phyloP scores from a whole-genome alignment of 1,140 invertebrate genomes.

The Eumeta japonica region DNA sequence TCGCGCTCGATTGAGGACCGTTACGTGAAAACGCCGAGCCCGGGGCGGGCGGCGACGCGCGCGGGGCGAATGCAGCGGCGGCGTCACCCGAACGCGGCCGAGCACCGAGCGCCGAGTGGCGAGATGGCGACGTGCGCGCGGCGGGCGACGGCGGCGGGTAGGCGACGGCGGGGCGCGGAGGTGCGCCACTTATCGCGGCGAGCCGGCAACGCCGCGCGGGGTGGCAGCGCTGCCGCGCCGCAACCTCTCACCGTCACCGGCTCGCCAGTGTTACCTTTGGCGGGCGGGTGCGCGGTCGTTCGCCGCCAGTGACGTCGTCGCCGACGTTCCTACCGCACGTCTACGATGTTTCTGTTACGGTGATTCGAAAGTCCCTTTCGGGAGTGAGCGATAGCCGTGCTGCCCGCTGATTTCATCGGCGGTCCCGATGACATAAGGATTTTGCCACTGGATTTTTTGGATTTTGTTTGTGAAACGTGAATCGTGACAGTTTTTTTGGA shows the following conservation, averaged over 20 bases:
- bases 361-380: conserved; percentile 46
- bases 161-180: conserved; percentile 45
- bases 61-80: conserved; percentile 30
- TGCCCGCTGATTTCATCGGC: too few species aligned
- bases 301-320: conserved; percentile 47
- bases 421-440: too few species aligned
- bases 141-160: conserved; percentile 36
- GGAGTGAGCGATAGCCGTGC: conserved; percentile 45
- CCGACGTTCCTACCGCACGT: conserved; percentile 50
- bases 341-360: conserved; percentile 56
- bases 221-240: conserved; percentile 37
- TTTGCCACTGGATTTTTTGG: too few species aligned
- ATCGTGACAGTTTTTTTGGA: conserved; percentile 40
- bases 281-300: conserved; percentile 48
- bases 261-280: conserved; percentile 56
- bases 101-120: conserved; percentile 31
- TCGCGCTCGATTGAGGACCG: conserved; percentile 55
- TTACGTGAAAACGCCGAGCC: conserved; percentile 54
- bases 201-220: conserved; percentile 52
- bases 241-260: conserved; percentile 55
- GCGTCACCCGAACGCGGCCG: conserved; percentile 41
- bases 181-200: conserved; percentile 55
- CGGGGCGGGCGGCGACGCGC: conserved; percentile 39
- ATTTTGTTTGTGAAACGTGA: conserved; percentile 44
- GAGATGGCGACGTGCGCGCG: conserved; percentile 8